Evolutionary conservation across 2,113 vertebrate species (phyloP).

Genomic region (Formicarius rufipectus): DNA sequence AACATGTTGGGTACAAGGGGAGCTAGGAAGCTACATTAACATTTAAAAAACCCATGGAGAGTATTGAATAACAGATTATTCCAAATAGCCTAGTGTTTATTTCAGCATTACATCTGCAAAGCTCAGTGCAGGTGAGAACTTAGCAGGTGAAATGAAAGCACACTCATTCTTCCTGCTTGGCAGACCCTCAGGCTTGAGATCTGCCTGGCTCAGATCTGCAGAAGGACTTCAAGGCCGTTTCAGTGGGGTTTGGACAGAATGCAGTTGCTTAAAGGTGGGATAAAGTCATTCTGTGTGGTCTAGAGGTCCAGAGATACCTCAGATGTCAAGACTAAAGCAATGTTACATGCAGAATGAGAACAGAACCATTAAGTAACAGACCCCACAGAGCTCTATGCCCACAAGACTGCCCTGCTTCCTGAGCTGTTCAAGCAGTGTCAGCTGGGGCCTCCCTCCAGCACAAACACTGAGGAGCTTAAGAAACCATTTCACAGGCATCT

Average conservation of each 20-base stretch:
- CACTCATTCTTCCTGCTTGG: not conserved
- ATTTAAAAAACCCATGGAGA: not conserved
- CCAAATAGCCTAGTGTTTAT: not conserved
- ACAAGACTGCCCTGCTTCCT: not conserved
- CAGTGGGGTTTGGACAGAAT: not conserved
- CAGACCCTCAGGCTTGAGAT: not conserved
- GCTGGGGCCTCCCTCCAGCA: not conserved
- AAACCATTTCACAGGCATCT: not conserved
- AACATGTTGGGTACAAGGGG: not conserved
- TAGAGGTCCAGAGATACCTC: not conserved
- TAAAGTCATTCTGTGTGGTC: not conserved
- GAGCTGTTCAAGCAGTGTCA: not conserved
- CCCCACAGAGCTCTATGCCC: accelerated
- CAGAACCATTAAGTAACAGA: not conserved
- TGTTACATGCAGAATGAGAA: not conserved
- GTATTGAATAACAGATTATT: not conserved
- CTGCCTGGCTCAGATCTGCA: not conserved
- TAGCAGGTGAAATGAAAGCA: not conserved
- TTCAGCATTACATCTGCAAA: not conserved
- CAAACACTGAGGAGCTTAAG: not conserved
- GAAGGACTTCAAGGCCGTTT: not conserved
- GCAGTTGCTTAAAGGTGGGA: not conserved
- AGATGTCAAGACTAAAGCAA: not conserved
- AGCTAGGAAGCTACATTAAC: not conserved
- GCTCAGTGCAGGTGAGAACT: not conserved